These are phyloP conservation scores for Tretioscincus oriximinensis DNA, from an alignment of 2,113 vertebrate species.

Conservation along the genomic window DNA sequence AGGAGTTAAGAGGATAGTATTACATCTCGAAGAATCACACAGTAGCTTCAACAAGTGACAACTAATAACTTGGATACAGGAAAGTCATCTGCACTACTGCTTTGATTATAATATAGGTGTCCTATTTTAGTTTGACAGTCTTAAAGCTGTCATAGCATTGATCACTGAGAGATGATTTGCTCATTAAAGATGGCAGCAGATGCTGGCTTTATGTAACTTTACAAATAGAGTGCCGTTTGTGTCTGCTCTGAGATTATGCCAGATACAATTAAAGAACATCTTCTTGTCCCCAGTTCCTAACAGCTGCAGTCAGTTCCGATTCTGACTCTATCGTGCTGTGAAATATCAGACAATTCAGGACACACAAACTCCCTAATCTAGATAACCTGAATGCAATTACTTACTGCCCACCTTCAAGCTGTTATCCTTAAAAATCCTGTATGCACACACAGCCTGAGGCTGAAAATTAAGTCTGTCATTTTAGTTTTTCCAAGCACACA, in stretches of 20 bases:
- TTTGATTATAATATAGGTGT: neutral
- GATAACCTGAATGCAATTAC: conserved; percentile 26
- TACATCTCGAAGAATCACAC: neutral
- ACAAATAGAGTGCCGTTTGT: neutral
- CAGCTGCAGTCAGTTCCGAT: conserved; percentile 33
- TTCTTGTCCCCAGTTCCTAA: conserved; percentile 7
- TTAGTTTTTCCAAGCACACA: neutral
- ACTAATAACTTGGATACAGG: neutral
- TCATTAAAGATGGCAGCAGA: neutral
- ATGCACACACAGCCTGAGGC: neutral
- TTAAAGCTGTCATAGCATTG: neutral
- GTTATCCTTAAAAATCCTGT: conserved; percentile 13
- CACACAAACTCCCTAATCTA: conserved; percentile 24
- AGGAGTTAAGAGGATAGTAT: neutral
- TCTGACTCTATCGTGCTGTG: conserved; percentile 8
- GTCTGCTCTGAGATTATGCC: conserved; percentile 17
- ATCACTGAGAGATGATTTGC: neutral
- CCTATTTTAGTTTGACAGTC: neutral
- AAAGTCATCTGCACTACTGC: neutral
- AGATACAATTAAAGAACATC: conserved; percentile 29
- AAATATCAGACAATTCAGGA: conserved; percentile 18
- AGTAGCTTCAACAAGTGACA: neutral
- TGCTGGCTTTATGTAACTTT: neutral
- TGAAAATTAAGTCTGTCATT: conserved; percentile 9
- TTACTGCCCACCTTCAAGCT: conserved; percentile 26